Base-by-base conservation (phyloP, 2,888 invertebrate genomes). In the Eucera pruinosa region DNA sequence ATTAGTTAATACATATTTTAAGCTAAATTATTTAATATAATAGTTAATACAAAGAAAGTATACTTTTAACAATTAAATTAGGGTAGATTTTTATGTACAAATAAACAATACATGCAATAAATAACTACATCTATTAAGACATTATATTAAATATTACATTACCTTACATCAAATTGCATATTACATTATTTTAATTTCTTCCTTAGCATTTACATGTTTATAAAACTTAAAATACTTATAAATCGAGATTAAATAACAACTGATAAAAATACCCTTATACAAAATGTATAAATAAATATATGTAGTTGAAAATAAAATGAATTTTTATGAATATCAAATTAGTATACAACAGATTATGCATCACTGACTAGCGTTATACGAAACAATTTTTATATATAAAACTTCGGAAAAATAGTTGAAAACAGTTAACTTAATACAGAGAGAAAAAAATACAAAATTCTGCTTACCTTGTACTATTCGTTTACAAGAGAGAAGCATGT, bases 381-480 rank as follows among this genome's bases (percentile, higher is more conserved):
- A 58, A 67, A 47, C 23, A 48, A 15, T 33, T 27, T 58, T 41
- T 20, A 33, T 3, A 55, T n/a, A 15, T 18, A 36, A n/a, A n/a
- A n/a, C n/a, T n/a, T n/a, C n/a, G n/a, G n/a, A n/a, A n/a, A n/a
- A n/a, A n/a, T n/a, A n/a, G n/a, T n/a, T n/a, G n/a, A n/a, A n/a
- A n/a, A n/a, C n/a, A n/a, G n/a, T n/a, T n/a, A n/a, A n/a, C 7
- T 33, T 7, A 7, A 7, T 3, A 7, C 33, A 33, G 3, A 33
- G 33, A 18, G 41, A 2, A 25, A 33, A n/a, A 54, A 64, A 41
- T 15, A 33, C 6, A 7, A 13, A 50, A 55, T 65, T 30, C 18
- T 27, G 50, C 84, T 84, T 68, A 84, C 83, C 66, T 83, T 48
- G 41, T 41, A 43, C 45, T 65, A 20, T 55, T 67, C 25, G 43